A percentile compares a stretch with the other conserved stretches of the same genome.
Evolutionary conservation across 2,797 vertebrate genomes (phyloP).

Genomic region (Semotilus atromaculatus): DNA sequence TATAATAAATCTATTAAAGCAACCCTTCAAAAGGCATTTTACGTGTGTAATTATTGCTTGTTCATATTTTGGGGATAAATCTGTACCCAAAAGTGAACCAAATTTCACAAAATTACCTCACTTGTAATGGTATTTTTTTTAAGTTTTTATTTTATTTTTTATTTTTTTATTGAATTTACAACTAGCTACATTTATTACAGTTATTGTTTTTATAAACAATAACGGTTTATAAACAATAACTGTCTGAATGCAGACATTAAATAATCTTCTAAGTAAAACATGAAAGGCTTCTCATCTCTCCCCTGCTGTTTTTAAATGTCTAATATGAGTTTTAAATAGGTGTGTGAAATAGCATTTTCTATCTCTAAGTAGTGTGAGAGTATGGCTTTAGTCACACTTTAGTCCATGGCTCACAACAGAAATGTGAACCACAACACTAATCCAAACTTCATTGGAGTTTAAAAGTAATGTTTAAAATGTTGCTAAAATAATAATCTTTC

Average conservation of each 20-base stretch:
- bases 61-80: background rate
- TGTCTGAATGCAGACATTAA: background rate
- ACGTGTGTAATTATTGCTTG: background rate
- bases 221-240: background rate
- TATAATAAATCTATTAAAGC: slow-evolving; percentile 15
- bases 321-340: background rate
- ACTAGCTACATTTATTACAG: no score
- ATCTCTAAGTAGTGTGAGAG: background rate
- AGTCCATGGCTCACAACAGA: no score
- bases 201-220: no score
- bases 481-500: no score
- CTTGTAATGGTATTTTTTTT: background rate
- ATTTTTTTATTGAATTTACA: background rate
- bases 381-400: no score
- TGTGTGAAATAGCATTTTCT: background rate
- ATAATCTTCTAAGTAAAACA: background rate
- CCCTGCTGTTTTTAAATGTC: background rate
- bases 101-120: background rate
- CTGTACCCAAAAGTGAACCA: background rate
- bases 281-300: background rate
- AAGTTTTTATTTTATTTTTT: no score
- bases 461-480: no score
- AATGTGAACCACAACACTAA: no score
- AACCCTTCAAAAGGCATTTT: background rate
- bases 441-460: no score